These are phyloP conservation scores for Anser brachyrhynchus DNA, from an alignment of 2,113 vertebrate genomes.

Conservation along the genomic window DNA sequence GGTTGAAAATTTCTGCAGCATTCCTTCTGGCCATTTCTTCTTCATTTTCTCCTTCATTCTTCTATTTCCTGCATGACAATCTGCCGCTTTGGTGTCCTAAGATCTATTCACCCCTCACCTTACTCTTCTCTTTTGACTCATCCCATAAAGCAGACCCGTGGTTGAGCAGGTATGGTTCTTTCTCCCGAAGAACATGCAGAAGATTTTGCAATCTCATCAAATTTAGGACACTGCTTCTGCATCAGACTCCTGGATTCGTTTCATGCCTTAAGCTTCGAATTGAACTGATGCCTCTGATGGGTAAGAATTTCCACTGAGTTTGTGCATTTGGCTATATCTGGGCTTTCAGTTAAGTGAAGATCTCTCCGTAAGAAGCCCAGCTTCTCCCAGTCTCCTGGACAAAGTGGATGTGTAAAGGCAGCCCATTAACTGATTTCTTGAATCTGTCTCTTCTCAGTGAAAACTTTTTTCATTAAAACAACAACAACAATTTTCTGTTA, in stretches of 20 bases:
- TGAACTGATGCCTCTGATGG: neutral
- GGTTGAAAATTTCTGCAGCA: neutral
- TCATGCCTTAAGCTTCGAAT: neutral
- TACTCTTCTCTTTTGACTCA: neutral
- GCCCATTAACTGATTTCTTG: neutral
- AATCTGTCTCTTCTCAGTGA: neutral
- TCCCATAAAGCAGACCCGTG: neutral
- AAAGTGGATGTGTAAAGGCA: neutral
- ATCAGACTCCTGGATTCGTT: neutral
- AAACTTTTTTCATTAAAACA: neutral
- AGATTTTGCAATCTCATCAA: neutral
- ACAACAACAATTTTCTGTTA: neutral
- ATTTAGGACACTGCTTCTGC: neutral
- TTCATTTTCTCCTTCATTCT: neutral
- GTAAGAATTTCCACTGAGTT: neutral
- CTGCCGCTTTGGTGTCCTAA: neutral
- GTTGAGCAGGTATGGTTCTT: neutral
- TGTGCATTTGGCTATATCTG: neutral
- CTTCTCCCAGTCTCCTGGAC: neutral
- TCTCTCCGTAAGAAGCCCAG: fast-evolving
- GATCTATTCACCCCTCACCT: neutral
- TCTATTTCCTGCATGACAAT: neutral
- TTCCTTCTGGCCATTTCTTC: neutral
- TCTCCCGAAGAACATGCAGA: neutral
- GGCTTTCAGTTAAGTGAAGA: neutral